phyloP scores from a whole-genome alignment of 2,113 vertebrate genomes.

The Lathamus discolor region DNA sequence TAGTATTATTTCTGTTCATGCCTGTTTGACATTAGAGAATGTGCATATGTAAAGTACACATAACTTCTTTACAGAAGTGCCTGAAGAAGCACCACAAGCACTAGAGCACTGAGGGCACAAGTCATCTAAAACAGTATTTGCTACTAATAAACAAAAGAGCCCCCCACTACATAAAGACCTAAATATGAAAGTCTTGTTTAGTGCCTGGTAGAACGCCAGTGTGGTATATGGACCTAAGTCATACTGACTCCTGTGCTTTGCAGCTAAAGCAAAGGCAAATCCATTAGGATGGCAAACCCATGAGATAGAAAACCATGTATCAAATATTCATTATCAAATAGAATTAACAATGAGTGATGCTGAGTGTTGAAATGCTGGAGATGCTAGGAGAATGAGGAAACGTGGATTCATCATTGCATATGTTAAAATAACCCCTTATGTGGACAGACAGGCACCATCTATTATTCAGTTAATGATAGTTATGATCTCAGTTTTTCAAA shows the following conservation, averaged over 20 bases:
- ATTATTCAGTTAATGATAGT: neutral
- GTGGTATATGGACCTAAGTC: neutral
- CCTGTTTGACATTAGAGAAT: neutral
- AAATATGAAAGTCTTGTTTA: neutral
- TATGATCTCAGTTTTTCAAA: neutral
- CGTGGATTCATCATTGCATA: neutral
- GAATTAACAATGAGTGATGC: neutral
- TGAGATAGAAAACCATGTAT: neutral
- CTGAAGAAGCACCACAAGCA: neutral
- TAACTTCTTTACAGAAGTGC: neutral
- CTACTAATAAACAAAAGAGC: neutral
- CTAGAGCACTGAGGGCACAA: neutral
- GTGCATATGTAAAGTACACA: neutral
- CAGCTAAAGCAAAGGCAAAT: neutral
- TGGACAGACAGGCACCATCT: neutral
- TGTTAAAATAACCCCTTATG: neutral
- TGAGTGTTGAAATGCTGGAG: neutral
- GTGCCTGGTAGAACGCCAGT: neutral
- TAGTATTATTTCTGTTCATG: neutral
- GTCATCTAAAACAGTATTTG: neutral
- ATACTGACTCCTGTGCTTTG: neutral
- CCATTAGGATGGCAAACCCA: fast-evolving
- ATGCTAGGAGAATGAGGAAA: neutral
- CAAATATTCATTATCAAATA: neutral
- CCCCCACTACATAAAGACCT: neutral